Base-by-base conservation (phyloP, 1,140 invertebrate species). In the Agrypnia vestita region DNA sequence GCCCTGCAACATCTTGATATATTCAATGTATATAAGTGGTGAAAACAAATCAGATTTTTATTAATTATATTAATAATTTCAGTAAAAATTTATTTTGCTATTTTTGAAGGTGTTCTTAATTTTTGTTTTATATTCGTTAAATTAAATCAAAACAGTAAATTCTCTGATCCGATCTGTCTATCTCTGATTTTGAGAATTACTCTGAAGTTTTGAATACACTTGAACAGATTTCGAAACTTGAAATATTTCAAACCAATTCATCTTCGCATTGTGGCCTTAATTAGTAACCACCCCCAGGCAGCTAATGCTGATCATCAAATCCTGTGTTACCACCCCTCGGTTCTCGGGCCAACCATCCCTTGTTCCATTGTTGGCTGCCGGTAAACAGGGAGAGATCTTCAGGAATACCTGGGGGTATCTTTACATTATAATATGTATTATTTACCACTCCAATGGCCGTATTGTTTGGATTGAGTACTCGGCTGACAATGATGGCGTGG, bases 231-330 rank as follows among this genome's bases (percentile, higher is more conserved):
- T 9, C 7, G 55, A 59, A 59, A 64, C 61, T 19, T 64, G 61
- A 64, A 25, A 25, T 64, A 25, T 64, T 19, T 19, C 35, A 64
- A 64, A 64, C 19, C 25, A 64, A 64, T 25, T 35, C 61, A 64
- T 64, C 21, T 64, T 25, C 25, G 19, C 61, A 64, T 64, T 64
- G 21, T 64, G 10, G 11, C 61, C 25, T 64, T 64, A 64, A 64
- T 64, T 64, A 64, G 61, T 64, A 64, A 64, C 61, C 35, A 64
- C 61, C 61, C 61, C 21, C 9, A 43, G 61, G 61, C 61, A 64
- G 61, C n/a, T 64, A 64, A 64, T 35, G 35, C 25, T 35, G 61
- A 64, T 64, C 61, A 64, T 64, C 61, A 44, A 64, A 64, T 64
- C 61, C 61, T 35, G 19, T 25, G 61, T 64, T 25, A 35, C 61